Conservation (phyloP, 1,140 invertebrate genomes). For the Yoshiicerus persimilis region DNA sequence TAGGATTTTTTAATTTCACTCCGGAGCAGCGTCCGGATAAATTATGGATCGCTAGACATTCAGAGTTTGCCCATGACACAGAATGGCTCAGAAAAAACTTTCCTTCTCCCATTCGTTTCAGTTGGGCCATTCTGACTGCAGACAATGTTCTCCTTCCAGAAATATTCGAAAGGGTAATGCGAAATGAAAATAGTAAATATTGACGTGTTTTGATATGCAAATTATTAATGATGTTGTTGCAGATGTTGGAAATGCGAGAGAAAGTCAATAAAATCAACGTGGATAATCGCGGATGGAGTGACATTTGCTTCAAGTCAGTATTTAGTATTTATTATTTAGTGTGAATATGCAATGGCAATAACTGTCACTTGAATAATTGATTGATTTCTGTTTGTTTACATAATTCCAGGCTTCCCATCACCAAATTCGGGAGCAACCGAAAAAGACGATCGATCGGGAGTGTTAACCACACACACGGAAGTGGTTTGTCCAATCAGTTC, state of each 20-base stretch:
- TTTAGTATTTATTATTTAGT: not conserved
- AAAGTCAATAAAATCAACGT: conserved; percentile 52
- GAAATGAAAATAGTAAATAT: not conserved
- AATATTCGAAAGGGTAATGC: conserved; percentile 55
- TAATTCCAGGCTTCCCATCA: conserved; percentile 27
- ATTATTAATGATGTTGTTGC: conserved; percentile 26
- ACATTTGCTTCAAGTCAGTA: conserved; percentile 57
- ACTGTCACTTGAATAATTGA: not conserved
- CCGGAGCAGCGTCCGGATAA: conserved; percentile 40
- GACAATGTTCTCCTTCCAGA: conserved; percentile 56
- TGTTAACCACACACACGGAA: not conserved
- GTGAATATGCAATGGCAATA: not conserved
- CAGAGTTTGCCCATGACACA: conserved; percentile 31
- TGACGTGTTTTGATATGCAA: not conserved
- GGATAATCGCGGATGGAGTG: conserved; percentile 54
- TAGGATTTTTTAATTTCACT: conserved; percentile 40
- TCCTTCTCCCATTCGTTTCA: conserved; percentile 38
- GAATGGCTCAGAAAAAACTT: conserved; percentile 42
- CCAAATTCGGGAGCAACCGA: conserved; percentile 43
- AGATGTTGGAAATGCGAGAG: conserved; percentile 56
- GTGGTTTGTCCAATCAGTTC: not conserved
- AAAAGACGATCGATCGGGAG: not conserved
- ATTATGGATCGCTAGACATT: conserved; percentile 41
- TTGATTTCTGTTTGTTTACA: not conserved
- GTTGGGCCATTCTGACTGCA: conserved; percentile 53